These are phyloP conservation scores for Aplochiton taeniatus DNA, from an alignment of 2,797 vertebrate species.

Conservation along the genomic window DNA sequence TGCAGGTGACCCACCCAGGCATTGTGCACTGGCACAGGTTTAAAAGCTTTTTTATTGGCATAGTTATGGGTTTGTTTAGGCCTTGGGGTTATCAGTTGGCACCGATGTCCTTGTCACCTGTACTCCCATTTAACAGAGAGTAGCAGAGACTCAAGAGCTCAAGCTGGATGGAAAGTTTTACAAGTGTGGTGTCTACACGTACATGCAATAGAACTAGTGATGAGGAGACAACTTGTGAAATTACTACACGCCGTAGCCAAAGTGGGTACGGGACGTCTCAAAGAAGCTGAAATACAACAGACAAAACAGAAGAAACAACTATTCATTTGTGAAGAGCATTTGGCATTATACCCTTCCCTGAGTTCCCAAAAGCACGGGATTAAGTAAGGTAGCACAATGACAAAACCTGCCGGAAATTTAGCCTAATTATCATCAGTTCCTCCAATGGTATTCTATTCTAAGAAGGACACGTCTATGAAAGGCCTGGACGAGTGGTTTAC, in stretches of 20 bases:
- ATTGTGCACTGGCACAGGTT: slow-evolving; percentile 13
- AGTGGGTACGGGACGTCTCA: no score
- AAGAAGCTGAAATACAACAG: not conserved
- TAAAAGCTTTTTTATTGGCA: slow-evolving; percentile 19
- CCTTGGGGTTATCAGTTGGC: slow-evolving; percentile 10
- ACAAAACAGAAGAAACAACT: slow-evolving; percentile 27
- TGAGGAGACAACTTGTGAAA: no score
- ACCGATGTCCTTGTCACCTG: not conserved
- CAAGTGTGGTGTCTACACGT: not conserved
- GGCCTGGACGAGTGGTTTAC: no score
- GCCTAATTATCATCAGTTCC: no score
- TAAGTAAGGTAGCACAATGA: no score
- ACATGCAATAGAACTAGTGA: slow-evolving; percentile 16
- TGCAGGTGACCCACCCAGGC: no score
- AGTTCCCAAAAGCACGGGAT: no score
- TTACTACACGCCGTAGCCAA: no score
- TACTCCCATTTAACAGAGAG: slow-evolving; percentile 11
- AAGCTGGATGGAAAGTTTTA: slow-evolving; percentile 25
- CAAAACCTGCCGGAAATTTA: no score
- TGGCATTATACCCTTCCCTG: not conserved
- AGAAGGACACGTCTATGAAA: no score
- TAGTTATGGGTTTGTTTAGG: slow-evolving; percentile 18
- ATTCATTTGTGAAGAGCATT: slow-evolving; percentile 37
- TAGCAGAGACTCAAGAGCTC: slow-evolving; percentile 40
- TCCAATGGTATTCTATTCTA: no score